These are phyloP conservation scores for Abramis brama DNA, from an alignment of 2,113 vertebrate genomes.

Conservation along the genomic window DNA sequence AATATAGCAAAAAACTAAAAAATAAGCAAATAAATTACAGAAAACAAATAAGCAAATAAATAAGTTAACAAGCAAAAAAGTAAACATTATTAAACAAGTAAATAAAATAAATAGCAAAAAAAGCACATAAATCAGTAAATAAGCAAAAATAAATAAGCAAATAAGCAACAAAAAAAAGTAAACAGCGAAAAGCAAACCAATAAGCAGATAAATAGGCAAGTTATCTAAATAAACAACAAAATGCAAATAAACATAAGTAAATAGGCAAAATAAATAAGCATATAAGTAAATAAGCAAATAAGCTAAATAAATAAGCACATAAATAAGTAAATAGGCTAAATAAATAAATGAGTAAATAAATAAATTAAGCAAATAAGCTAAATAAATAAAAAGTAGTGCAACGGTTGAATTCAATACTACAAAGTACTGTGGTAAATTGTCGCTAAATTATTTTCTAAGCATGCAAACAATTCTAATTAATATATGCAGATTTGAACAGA, in stretches of 20 bases:
- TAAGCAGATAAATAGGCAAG: too few relatives aligned
- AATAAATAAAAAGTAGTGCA: background rate
- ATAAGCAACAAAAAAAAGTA: accelerated
- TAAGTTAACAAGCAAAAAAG: background rate
- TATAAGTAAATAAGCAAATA: background rate
- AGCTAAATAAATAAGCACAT: background rate
- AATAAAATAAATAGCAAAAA: background rate
- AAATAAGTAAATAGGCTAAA: background rate
- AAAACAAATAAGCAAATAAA: background rate
- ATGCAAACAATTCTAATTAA: background rate
- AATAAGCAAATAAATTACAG: background rate
- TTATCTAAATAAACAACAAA: background rate
- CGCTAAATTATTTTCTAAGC: background rate
- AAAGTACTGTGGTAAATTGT: background rate
- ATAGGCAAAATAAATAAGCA: background rate
- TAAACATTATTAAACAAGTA: background rate
- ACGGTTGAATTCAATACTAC: background rate
- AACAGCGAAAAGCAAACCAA: too few relatives aligned
- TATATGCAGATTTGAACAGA: background rate
- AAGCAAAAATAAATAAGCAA: too few relatives aligned
- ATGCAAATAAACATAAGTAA: background rate
- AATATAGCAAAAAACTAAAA: too few relatives aligned
- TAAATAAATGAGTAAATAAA: background rate
- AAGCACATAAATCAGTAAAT: background rate
- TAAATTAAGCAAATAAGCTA: background rate